Base-by-base conservation (phyloP, 2,113 vertebrate genomes). In the Alligator sinensis region DNA sequence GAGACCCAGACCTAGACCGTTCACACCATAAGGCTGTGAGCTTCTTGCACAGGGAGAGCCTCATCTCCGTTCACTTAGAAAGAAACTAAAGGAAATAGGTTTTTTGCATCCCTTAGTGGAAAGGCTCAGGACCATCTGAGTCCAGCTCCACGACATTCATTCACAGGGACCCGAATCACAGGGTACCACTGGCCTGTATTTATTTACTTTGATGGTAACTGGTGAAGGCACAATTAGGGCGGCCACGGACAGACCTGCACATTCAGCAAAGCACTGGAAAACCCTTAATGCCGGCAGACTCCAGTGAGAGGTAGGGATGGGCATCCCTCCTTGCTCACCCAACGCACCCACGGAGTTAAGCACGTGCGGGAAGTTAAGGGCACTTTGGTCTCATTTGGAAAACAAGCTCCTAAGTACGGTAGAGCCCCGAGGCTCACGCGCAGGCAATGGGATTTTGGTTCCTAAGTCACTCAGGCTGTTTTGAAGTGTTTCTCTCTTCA, bases 271-370 rank as follows among this genome's bases (percentile, higher is more conserved):
- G 76, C 76, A 19, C 18, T 13, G 77, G 82, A 80, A 8, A 28
- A 27, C 2, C 22, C 80, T 72, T 66, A 85, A 3, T 66, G 4
- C 19, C 59, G 25, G 0, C 1, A 9, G 62, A 76, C 86, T 90
- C 92, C 54, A 30, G 60, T 38, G 80, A 91, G 70, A 47, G 47
- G 47, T 38, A 6, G 38, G 38, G 38, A 6, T 38, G 38, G 38
- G 38, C 38, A 8, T 38, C 47, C 47, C 47, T 47, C 47, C 47
- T 9, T 9, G 7, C 47, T 9, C 47, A 47, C 47, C 47, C 7
- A 47, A 47, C 47, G 8, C 47, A 7, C 47, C 47, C 2, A 81
- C 58, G 82, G 92, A 81, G 89, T 92, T 96, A 94, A 96, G 82
- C 77, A 87, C 28, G 80, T 62, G 19, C 90, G 64, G 34, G 38